phyloP scores from a whole-genome alignment of 2,797 vertebrate genomes.

The Margarornis squamiger region DNA sequence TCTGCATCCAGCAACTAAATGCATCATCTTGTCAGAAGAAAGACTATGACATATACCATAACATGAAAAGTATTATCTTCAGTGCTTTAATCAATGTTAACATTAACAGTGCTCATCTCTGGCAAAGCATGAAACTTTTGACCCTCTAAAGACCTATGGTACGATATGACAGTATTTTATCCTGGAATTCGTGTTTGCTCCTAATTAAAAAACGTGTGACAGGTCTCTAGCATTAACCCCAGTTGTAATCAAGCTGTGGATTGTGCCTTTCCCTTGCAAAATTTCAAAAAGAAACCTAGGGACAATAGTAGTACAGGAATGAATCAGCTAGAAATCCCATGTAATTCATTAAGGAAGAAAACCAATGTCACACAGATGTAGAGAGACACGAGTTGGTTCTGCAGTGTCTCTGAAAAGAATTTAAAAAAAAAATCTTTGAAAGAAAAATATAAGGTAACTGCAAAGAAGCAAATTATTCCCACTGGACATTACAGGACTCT shows the following conservation, averaged over 20 bases:
- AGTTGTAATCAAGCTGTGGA: slow-evolving; percentile 8
- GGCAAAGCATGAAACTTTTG: slow-evolving; percentile 26
- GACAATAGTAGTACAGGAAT: not conserved
- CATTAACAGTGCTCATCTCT: not conserved
- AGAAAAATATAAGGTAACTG: not conserved
- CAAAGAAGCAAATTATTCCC: not conserved
- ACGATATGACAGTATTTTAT: slow-evolving; percentile 53
- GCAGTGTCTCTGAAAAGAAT: not conserved
- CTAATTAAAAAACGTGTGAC: slow-evolving; percentile 72
- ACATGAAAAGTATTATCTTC: slow-evolving; percentile 50
- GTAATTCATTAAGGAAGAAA: slow-evolving; percentile 32
- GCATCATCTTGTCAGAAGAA: slow-evolving; percentile 45
- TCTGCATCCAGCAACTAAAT: slow-evolving; percentile 51
- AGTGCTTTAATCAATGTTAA: slow-evolving; percentile 72
- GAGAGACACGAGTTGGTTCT: not conserved
- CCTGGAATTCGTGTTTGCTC: slow-evolving; percentile 60
- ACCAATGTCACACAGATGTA: not conserved
- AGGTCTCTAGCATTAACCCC: slow-evolving; percentile 52
- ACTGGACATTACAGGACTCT: not conserved
- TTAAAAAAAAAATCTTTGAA: not conserved
- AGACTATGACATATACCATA: slow-evolving; percentile 1
- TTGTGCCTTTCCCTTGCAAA: slow-evolving; percentile 3
- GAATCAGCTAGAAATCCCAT: not conserved
- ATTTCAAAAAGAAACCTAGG: not conserved
- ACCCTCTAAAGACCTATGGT: slow-evolving; percentile 23